Conservation (phyloP, 1,140 invertebrate genomes). For the Drosophila lini region DNA sequence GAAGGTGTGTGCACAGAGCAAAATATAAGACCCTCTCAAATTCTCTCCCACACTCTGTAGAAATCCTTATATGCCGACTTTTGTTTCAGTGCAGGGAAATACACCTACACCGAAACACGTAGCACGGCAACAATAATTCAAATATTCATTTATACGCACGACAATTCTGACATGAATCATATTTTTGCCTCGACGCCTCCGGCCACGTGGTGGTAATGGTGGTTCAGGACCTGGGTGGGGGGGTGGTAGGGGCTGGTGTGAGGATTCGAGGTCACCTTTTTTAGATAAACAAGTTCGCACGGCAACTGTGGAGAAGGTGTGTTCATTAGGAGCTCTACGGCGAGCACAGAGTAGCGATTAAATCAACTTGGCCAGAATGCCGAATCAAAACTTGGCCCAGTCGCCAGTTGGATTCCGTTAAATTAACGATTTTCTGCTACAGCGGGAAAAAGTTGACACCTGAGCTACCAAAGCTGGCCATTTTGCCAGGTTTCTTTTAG, state of each 20-base stretch:
- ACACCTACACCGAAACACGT: constrained; percentile 53
- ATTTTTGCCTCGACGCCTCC: constrained; percentile 61
- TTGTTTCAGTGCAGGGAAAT: constrained; percentile 4
- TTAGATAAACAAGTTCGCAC: constrained; percentile 25
- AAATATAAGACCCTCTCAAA: not conserved
- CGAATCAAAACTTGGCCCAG: constrained; percentile 19
- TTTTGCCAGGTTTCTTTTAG: constrained; percentile 1
- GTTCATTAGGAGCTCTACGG: constrained; percentile 21
- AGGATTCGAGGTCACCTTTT: constrained; percentile 22
- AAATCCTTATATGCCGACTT: not conserved
- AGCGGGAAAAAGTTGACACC: constrained; percentile 46
- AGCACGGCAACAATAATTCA: constrained; percentile 67
- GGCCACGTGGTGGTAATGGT: constrained; percentile 13
- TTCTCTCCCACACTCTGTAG: not conserved
- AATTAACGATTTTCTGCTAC: constrained; percentile 35
- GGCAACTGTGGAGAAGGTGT: constrained; percentile 1
- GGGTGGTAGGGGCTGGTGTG: no score
- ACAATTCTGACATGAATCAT: constrained; percentile 70
- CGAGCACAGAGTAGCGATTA: constrained; percentile 29
- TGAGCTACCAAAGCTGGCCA: constrained; percentile 16
- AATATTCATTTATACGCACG: constrained; percentile 70
- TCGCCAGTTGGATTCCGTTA: constrained; percentile 1
- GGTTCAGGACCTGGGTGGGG: not conserved
- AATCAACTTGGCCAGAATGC: constrained; percentile 34
- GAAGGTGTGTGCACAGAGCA: constrained; percentile 3